phyloP scores from a whole-genome alignment of 1,140 invertebrate genomes.

The Macrosteles quadrilineatus region DNA sequence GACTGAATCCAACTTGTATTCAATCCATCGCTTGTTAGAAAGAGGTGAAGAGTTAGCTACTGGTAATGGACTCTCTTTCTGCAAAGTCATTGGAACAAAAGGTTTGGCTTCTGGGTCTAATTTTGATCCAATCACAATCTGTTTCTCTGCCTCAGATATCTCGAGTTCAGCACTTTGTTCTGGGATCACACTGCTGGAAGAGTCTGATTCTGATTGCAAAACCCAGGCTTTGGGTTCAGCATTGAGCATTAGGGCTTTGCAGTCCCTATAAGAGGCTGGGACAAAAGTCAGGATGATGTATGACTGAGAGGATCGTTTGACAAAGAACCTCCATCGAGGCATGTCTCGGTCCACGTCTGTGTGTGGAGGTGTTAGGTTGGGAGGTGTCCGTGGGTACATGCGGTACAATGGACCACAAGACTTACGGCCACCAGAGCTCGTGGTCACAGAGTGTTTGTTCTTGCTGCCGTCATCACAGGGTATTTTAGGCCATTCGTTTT shows the following conservation, averaged over 20 bases:
- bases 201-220: slow-evolving; percentile 22
- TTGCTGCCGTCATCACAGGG: background rate
- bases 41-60: slow-evolving; percentile 2
- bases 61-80: background rate
- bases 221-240: slow-evolving; percentile 40
- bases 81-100: slow-evolving; percentile 5
- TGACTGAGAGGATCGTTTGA: slow-evolving; percentile 62
- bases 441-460: background rate
- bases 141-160: background rate
- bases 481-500: background rate
- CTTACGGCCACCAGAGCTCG: background rate
- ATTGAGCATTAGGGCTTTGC: slow-evolving; percentile 52
- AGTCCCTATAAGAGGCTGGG: slow-evolving; percentile 61
- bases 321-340: slow-evolving; percentile 67
- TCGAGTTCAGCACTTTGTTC: background rate
- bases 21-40: slow-evolving; percentile 28
- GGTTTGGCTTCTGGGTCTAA: slow-evolving; percentile 33
- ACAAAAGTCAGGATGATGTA: slow-evolving; percentile 70
- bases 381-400: slow-evolving; percentile 7
- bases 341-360: slow-evolving; percentile 18
- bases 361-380: background rate
- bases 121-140: slow-evolving; percentile 27
- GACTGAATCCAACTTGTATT: slow-evolving; percentile 4
- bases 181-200: background rate
- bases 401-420: slow-evolving; percentile 20